Conservation (phyloP, 2,888 invertebrate species). For the Stenodera caucasica region DNA sequence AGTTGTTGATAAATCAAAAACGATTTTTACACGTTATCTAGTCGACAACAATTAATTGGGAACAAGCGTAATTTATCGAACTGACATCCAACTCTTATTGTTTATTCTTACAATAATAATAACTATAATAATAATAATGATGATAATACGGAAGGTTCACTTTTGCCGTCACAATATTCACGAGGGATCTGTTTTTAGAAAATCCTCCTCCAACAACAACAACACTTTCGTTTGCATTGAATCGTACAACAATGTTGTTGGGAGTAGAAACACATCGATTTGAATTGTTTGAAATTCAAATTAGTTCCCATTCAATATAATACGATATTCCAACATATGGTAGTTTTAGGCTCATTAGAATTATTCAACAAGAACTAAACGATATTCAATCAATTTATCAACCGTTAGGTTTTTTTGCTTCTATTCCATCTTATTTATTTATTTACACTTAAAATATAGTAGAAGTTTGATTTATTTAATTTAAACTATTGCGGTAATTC, state of each 20-base stretch:
- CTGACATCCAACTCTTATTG: not conserved
- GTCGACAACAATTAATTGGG: not conserved
- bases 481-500: not conserved
- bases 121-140: no score
- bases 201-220: not conserved
- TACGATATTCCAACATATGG: not conserved
- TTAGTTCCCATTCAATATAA: not conserved
- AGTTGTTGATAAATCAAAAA: no score
- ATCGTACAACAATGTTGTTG: not conserved
- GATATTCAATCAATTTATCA: not conserved
- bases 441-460: not conserved
- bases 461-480: not conserved
- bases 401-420: not conserved
- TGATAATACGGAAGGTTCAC: not conserved
- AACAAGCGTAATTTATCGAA: not conserved
- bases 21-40: conserved; percentile 1
- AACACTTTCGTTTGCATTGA: conserved; percentile 1
- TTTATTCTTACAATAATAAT: no score
- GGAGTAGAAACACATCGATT: not conserved
- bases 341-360: not conserved
- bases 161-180: not conserved
- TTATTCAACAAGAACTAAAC: not conserved
- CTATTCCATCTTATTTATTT: not conserved
- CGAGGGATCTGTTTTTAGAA: not conserved
- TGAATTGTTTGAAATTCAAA: conserved; percentile 1